Evolutionary conservation across 2,888 invertebrate genomes (phyloP), one percentile per base, ranked within the genome.

Genomic region (Hemistola chrysoprasaria): DNA sequence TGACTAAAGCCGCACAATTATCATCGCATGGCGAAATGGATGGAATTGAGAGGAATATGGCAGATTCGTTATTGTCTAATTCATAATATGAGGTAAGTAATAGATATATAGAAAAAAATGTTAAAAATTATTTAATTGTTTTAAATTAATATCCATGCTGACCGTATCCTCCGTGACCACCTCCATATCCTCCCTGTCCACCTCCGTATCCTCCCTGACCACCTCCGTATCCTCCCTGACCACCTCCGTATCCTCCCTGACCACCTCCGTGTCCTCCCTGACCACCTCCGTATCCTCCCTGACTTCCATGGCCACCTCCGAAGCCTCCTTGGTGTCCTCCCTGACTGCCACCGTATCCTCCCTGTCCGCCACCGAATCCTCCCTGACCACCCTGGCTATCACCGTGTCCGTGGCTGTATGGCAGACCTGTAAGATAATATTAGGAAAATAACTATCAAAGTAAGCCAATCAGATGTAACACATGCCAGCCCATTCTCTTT

Each of bases 181-280:
- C n/a, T n/a, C n/a, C n/a, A n/a, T n/a, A n/a, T n/a, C 52, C 47
- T 1, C 46, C 46, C 6, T 39, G 45, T 7, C 47, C 49, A 24
- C 30, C 26, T 26, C 2, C 43, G 25, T 22, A 23, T 7, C 32
- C 24, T 3, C 24, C 8, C 3, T 20, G 25, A 16, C 25, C 33
- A 4, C 45, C 42, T 2, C 40, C 34, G 7, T 27, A 29, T 9
- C 45, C 44, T 11, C 49, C 41, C 7, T 43, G 26, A 5, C 34
- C 33, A 1, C 47, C 33, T 3, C 36, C 37, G 9, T 22, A 11
- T 8, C 40, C 31, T 6, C 33, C 26, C 3, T 33, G 35, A 5
- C 41, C 37, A 6, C 34, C 32, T 5, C 43, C 47, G 26, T 9
- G 35, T 6, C 45, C 46, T 6, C 44, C 42, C n/a, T 50, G 50